Conservation (phyloP, 2,113 vertebrate species). For the Numenius arquata region DNA sequence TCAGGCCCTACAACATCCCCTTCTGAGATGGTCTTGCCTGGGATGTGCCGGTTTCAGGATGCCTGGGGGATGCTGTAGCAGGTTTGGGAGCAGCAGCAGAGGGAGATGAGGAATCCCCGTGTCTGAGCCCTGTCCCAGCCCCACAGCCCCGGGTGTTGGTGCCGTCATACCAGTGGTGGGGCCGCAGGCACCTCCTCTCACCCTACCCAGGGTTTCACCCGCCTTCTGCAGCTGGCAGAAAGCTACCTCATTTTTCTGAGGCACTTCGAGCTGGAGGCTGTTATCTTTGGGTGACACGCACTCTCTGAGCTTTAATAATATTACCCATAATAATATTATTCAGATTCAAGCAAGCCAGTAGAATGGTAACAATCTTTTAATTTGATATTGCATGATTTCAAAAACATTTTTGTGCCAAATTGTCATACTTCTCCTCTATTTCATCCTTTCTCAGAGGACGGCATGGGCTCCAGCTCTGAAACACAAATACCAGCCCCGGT, state of each 20-base stretch:
- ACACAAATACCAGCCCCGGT: neutral
- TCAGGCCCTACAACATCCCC: neutral
- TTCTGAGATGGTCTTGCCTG: accelerated
- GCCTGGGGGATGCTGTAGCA: accelerated
- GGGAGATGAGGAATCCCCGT: accelerated
- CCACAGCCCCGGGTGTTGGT: accelerated
- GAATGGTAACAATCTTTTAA: neutral
- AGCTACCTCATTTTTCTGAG: neutral
- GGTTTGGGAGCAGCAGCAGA: neutral
- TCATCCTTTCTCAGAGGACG: neutral
- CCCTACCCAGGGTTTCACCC: accelerated
- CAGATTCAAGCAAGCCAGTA: neutral
- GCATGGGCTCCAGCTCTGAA: neutral
- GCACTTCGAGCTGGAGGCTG: neutral
- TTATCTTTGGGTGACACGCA: neutral
- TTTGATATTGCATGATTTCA: neutral
- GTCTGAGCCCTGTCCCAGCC: neutral
- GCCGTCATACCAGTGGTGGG: accelerated
- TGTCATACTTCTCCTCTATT: neutral
- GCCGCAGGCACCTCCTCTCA: accelerated
- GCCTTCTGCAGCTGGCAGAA: neutral
- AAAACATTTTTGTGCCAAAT: neutral
- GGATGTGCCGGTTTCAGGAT: accelerated
- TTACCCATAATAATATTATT: neutral
- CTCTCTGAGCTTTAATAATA: neutral